Conservation (phyloP, 2,113 vertebrate genomes). For the Heterotis niloticus region DNA sequence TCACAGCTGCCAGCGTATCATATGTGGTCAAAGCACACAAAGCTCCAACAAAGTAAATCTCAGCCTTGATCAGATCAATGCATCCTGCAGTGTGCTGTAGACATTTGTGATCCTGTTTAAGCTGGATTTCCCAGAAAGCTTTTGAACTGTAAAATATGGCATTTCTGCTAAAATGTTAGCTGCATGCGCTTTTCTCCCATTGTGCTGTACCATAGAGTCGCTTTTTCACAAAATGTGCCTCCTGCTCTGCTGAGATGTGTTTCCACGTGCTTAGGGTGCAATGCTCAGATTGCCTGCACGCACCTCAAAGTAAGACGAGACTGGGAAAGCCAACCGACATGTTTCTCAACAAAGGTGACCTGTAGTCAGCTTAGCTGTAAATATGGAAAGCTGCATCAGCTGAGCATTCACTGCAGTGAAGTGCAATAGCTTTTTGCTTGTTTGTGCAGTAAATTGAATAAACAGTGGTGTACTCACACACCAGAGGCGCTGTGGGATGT, state of each 20-base stretch:
- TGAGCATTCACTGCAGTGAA: not conserved
- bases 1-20: not conserved
- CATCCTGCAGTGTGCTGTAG: not conserved
- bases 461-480: slow-evolving; percentile 2
- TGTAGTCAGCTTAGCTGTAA: not conserved
- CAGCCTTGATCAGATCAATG: not conserved
- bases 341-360: not conserved
- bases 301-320: not conserved
- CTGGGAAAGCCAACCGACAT: not conserved
- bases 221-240: slow-evolving; percentile 6
- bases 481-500: slow-evolving; percentile 1
- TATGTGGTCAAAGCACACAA: not conserved
- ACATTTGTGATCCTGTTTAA: not conserved
- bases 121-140: not conserved
- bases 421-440: not conserved
- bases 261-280: not conserved
- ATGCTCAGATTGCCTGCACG: not conserved
- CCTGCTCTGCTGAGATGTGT: not conserved
- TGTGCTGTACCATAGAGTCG: slow-evolving; percentile 1
- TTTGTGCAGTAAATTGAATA: slow-evolving; percentile 6
- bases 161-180: not conserved
- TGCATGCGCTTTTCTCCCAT: not conserved
- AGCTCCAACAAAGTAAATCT: not conserved
- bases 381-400: not conserved
- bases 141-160: not conserved